Conservation (phyloP, 2,797 vertebrate genomes). For the Enteromius afrohamiltoni region DNA sequence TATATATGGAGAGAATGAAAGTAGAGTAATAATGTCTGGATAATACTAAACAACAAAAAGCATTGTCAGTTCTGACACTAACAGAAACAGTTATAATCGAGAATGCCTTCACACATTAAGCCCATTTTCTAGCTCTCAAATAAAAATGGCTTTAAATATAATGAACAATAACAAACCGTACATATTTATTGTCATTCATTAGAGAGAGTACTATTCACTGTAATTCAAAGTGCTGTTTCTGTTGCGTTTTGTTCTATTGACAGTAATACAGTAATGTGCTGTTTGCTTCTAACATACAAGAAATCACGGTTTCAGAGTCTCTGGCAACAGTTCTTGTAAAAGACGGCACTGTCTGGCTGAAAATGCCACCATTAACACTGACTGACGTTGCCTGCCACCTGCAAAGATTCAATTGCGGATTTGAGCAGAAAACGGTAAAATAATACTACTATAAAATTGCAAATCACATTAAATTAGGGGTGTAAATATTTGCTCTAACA, state of each 20-base stretch:
- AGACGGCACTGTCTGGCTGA: conserved; percentile 8
- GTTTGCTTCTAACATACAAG: conserved; percentile 25
- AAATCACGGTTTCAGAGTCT: conserved; percentile 18
- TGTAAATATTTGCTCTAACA: conserved; percentile 12
- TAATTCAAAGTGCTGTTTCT: conserved; percentile 38
- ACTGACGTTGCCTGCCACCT: not conserved
- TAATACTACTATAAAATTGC: conserved; percentile 13
- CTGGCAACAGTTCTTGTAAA: conserved; percentile 12
- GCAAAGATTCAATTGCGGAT: not conserved
- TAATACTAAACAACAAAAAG: not conserved
- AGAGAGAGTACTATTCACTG: conserved; percentile 23
- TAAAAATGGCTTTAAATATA: conserved; percentile 1
- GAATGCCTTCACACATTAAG: not conserved
- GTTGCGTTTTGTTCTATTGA: conserved; percentile 17
- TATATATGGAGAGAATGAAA: not conserved
- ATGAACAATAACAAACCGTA: conserved; percentile 27
- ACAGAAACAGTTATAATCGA: not conserved
- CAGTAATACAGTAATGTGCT: conserved; percentile 31
- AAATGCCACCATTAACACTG: conserved; percentile 23
- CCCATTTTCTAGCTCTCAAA: not conserved
- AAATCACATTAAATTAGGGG: not conserved
- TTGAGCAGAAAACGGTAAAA: conserved; percentile 3
- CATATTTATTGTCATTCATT: conserved; percentile 37
- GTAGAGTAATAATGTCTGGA: not conserved
- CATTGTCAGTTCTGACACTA: not conserved